A percentile compares a stretch with the other conserved stretches of the same genome.
Evolutionary conservation across 53 echinoderm and acorn worm genomes (phyloP).

Genomic region (Astropecten irregularis): DNA sequence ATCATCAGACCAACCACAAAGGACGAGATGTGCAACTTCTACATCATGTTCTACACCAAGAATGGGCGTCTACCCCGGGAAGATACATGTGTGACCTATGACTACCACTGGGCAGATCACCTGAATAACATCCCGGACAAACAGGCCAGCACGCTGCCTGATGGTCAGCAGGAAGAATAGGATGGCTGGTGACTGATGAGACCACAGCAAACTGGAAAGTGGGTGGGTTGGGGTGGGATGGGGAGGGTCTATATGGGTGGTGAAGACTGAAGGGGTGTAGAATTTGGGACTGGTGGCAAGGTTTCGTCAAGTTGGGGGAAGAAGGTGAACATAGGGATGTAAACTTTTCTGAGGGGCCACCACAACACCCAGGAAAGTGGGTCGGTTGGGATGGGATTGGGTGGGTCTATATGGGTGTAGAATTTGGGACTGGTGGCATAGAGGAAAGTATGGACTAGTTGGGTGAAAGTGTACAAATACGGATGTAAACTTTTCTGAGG

Average conservation of each 20-base stretch:
- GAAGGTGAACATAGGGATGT: no score
- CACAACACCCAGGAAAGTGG: no score
- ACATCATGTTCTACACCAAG: constrained; percentile 96
- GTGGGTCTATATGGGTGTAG: no score
- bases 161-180: constrained; percentile 8
- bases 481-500: no score
- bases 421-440: no score
- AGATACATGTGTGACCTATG: constrained; percentile 51
- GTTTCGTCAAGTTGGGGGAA: no score
- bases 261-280: no score
- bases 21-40: constrained; percentile 99
- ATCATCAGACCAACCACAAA: constrained; percentile 77
- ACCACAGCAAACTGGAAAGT: not conserved
- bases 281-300: no score
- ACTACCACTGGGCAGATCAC: constrained; percentile 77
- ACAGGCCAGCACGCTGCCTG: constrained; percentile 77
- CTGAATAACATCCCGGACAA: constrained; percentile 78
- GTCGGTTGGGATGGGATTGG: no score
- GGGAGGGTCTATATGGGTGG: not conserved
- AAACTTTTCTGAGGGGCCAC: no score
- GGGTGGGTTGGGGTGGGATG: not conserved
- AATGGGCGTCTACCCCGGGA: constrained; percentile 54
- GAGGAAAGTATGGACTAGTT: no score
- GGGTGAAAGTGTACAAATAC: no score
- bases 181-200: not conserved